A percentile compares a stretch with the other conserved stretches of the same genome.
These are phyloP conservation scores for Eubasilissa regina DNA, from an alignment of 1,140 invertebrate genomes.

Conservation along the genomic window DNA sequence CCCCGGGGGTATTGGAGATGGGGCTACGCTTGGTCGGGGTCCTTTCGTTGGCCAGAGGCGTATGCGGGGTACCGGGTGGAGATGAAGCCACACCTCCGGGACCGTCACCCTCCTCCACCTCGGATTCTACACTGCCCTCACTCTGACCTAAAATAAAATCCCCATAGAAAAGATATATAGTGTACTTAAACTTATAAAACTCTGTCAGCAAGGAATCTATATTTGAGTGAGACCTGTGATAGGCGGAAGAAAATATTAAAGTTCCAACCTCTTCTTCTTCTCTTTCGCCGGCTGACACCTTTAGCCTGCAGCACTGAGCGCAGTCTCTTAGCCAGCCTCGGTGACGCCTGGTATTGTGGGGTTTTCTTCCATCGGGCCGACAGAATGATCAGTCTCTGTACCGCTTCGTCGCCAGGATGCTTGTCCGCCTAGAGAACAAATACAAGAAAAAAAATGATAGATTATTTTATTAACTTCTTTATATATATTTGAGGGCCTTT, in stretches of 20 bases:
- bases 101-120: slow-evolving; percentile 55
- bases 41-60: slow-evolving; percentile 42
- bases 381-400: slow-evolving; percentile 23
- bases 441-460: too few relatives aligned
- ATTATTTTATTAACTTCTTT: too few relatives aligned
- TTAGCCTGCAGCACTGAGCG: slow-evolving; percentile 27
- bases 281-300: not conserved
- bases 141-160: slow-evolving; percentile 47
- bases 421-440: slow-evolving; percentile 40
- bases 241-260: not conserved
- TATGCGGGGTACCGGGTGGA: slow-evolving; percentile 35
- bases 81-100: slow-evolving; percentile 42
- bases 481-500: too few relatives aligned
- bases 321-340: slow-evolving; percentile 43
- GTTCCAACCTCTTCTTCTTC: slow-evolving; percentile 33
- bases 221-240: not conserved
- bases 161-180: not conserved
- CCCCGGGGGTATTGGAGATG: slow-evolving; percentile 63
- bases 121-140: slow-evolving; percentile 57
- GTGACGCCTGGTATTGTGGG: slow-evolving; percentile 17
- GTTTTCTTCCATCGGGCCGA: slow-evolving; percentile 41
- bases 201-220: too few relatives aligned
- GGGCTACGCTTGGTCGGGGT: slow-evolving; percentile 62
- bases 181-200: too few relatives aligned
- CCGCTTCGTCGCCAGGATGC: slow-evolving; percentile 35